Evolutionary conservation across 1,140 invertebrate species (phyloP).

Genomic region (Drosophila nannoptera): DNA sequence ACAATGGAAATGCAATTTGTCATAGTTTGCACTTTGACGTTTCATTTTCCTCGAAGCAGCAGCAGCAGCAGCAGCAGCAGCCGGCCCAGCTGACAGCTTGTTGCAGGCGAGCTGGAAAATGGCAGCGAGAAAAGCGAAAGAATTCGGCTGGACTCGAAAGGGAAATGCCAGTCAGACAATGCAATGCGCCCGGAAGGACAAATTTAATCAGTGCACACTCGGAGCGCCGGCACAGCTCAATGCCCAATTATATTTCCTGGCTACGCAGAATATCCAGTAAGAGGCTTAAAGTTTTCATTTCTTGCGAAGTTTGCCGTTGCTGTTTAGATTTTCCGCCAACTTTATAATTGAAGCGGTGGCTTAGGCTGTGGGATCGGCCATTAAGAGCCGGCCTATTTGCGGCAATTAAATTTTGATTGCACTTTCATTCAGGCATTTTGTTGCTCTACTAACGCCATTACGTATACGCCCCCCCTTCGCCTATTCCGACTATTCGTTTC

Average conservation of each 20-base stretch:
- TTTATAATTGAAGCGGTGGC: conserved; percentile 27
- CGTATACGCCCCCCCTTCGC: conserved; percentile 36
- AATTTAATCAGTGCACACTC: conserved; percentile 34
- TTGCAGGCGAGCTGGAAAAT: conserved; percentile 30
- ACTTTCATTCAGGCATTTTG: background rate
- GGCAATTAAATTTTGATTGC: conserved; percentile 31
- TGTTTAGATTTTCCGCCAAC: conserved; percentile 48
- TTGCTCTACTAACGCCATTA: conserved; percentile 14
- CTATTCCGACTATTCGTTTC: background rate
- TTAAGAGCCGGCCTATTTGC: conserved; percentile 9
- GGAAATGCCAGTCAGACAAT: conserved; percentile 29
- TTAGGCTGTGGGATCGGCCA: conserved; percentile 2
- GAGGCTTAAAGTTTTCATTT: conserved; percentile 3
- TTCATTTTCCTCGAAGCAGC: conserved; percentile 52
- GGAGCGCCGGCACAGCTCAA: background rate
- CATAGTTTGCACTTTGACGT: conserved; percentile 47
- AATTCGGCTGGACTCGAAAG: background rate
- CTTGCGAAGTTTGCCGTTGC: conserved; percentile 43
- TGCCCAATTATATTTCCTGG: conserved; percentile 33
- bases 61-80: conserved; percentile 9
- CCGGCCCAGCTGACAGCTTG: conserved; percentile 35
- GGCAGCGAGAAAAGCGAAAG: conserved; percentile 53
- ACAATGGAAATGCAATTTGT: conserved; percentile 49
- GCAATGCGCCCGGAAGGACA: conserved; percentile 17
- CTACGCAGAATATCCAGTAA: conserved; percentile 17